Evolutionary conservation across 2,113 vertebrate species (phyloP), one percentile per base, ranked within the genome.

Genomic region (Antechinus stuartii): DNA sequence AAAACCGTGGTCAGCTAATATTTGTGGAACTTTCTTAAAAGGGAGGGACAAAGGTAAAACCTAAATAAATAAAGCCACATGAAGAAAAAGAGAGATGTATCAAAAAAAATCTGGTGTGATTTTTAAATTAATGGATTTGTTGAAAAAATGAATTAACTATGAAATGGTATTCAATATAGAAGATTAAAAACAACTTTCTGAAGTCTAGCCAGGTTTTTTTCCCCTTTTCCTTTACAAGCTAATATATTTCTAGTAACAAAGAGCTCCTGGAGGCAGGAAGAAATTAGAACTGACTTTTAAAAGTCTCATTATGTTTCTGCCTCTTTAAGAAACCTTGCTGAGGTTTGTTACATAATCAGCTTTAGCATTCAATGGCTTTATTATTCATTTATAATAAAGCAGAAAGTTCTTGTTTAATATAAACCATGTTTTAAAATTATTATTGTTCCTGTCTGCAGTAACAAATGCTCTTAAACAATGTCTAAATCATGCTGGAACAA

Each of bases 221-320:
- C 90, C 49, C 24, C 2, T 96, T 25, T 23, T 50, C 94, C 92
- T 53, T 92, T 97, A 89, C 68, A n/a, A 96, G 30, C 90, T 90
- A 96, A 97, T 90, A 91, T 49, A 90, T 95, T 96, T 35, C 0
- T 27, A 92, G 94, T 94, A 93, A 95, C 14, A 93, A 95, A 96
- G 92, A 96, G 57, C 24, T 97, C 84, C 84, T 90, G 49, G 54
- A 96, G 93, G 94, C 91, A 97, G 92, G 95, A 94, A 97, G 92
- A 97, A 95, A 97, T 96, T 91, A 93, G 93, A 95, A 96, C 56
- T 95, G 54, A 91, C 52, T 97, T 97, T 84, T 57, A 96, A 93
- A 92, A 53, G 25, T 96, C 93, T 95, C 92, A 90, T 84, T 6
- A 26, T 76, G 94, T 76, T 96, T 91, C 90, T 97, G 95, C 92